Conservation (phyloP, 2,113 vertebrate genomes). For the Paedocypris sp. region DNA sequence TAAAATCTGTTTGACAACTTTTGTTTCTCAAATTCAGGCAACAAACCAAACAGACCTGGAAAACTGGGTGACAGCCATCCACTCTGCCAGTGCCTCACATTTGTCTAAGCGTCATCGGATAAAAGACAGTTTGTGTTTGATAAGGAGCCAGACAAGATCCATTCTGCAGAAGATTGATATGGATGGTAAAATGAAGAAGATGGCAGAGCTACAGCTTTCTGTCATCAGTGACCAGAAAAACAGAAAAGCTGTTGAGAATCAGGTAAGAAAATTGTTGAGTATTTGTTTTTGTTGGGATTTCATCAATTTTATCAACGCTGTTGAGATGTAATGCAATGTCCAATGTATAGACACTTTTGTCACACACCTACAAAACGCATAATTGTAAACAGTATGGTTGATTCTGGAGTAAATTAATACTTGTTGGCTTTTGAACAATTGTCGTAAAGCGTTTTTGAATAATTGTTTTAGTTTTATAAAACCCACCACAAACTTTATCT, state of each 20-base stretch:
- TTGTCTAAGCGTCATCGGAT: conserved; percentile 75
- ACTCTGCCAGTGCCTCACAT: conserved; percentile 77
- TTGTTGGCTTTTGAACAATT: too few species aligned
- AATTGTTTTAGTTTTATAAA: too few species aligned
- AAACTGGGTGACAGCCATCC: conserved; percentile 81
- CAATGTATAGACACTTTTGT: too few species aligned
- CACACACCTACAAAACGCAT: too few species aligned
- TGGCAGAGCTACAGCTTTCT: conserved; percentile 77
- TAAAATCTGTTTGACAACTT: background rate
- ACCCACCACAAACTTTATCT: too few species aligned
- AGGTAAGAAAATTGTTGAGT: conserved; percentile 70
- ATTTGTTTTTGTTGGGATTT: too few species aligned
- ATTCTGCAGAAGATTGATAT: conserved; percentile 81
- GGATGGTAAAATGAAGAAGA: conserved; percentile 86
- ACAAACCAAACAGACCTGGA: conserved; percentile 77
- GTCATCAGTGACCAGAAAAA: conserved; percentile 75
- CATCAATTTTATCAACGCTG: too few species aligned
- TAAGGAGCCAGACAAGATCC: conserved; percentile 66
- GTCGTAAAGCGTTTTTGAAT: too few species aligned
- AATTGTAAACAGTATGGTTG: too few species aligned
- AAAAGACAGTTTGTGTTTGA: conserved; percentile 70
- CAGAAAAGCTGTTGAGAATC: conserved; percentile 78
- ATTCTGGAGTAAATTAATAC: too few species aligned
- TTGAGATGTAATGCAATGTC: too few species aligned
- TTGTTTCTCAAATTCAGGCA: conserved; percentile 49